Conservation (phyloP, 2,797 vertebrate species). For the Myripristis jacobus region DNA sequence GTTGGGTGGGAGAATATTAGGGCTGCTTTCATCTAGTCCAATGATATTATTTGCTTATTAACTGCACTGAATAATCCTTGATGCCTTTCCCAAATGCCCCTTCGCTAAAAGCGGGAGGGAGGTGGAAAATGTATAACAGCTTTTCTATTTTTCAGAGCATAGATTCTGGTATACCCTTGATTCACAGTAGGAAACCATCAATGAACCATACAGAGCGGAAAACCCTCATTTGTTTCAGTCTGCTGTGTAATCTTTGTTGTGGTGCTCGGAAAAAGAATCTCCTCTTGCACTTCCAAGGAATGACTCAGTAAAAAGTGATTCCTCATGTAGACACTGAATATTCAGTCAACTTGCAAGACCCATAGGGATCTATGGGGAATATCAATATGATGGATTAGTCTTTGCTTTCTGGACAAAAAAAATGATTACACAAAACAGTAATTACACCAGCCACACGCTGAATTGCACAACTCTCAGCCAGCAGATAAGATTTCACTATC, state of each 20-base stretch:
- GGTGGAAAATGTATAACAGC: conserved; percentile 38
- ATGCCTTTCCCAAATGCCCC: conserved; percentile 56
- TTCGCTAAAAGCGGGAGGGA: conserved; percentile 49
- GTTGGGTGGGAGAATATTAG: conserved; percentile 36
- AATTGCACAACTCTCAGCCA: conserved; percentile 48
- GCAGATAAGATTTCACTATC: conserved; percentile 61
- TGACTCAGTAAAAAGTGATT: conserved; percentile 55
- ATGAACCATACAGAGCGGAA: conserved; percentile 23
- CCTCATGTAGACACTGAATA: conserved; percentile 63
- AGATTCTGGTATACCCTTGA: conserved; percentile 45
- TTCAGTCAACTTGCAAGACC: conserved; percentile 58
- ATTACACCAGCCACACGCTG: conserved; percentile 70
- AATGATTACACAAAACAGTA: conserved; percentile 78
- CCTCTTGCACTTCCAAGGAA: conserved; percentile 35
- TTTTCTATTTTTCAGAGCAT: conserved; percentile 44
- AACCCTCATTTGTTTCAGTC: conserved; percentile 34
- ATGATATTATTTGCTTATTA: conserved; percentile 68
- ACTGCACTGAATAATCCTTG: conserved; percentile 67
- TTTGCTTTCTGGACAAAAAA: conserved; percentile 69
- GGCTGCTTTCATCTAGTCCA: conserved; percentile 67
- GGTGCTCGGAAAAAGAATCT: conserved; percentile 24
- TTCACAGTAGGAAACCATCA: conserved; percentile 32
- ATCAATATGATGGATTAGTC: conserved; percentile 80
- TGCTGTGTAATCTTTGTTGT: conserved; percentile 31
- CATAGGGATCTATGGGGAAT: conserved; percentile 69